phyloP scores from a whole-genome alignment of 2,888 invertebrate species.

The Chrysolina americana region DNA sequence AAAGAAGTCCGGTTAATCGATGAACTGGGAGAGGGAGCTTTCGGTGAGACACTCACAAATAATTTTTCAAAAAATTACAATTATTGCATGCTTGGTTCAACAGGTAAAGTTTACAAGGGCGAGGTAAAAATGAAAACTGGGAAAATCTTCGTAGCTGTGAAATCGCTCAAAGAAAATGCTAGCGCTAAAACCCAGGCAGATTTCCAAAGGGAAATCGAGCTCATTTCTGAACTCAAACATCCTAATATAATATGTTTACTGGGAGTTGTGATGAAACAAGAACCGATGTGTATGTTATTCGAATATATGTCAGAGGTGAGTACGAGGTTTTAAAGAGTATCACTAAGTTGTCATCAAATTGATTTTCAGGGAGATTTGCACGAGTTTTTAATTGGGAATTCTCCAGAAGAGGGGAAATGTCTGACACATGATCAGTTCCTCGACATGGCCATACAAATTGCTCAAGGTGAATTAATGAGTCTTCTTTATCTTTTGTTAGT shows the following conservation, averaged over 20 bases:
- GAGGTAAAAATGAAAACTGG: slow-evolving; percentile 82
- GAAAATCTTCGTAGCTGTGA: slow-evolving; percentile 89
- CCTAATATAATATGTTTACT: slow-evolving; percentile 96
- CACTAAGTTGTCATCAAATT: neutral
- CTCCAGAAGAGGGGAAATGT: slow-evolving; percentile 86
- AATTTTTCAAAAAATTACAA: no score
- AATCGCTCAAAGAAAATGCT: slow-evolving; percentile 94
- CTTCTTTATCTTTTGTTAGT: slow-evolving; percentile 47
- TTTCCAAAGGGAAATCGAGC: slow-evolving; percentile 93
- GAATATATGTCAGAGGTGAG: slow-evolving; percentile 91
- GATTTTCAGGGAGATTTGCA: slow-evolving; percentile 89
- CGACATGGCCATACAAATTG: slow-evolving; percentile 91
- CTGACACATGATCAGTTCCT: slow-evolving; percentile 90
- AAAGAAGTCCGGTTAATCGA: slow-evolving; percentile 90
- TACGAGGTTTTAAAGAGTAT: neutral
- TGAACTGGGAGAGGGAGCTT: slow-evolving; percentile 96
- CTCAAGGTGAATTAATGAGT: slow-evolving; percentile 72
- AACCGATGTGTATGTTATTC: slow-evolving; percentile 96
- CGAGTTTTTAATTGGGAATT: slow-evolving; percentile 93
- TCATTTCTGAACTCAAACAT: slow-evolving; percentile 95
- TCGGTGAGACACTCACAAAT: slow-evolving; percentile 74
- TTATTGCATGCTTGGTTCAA: neutral
- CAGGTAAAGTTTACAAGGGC: slow-evolving; percentile 94
- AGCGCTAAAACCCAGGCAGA: slow-evolving; percentile 92
- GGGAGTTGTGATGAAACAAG: slow-evolving; percentile 90